phyloP scores from a whole-genome alignment of 2,888 invertebrate species.

The Bedellia somnulentella region DNA sequence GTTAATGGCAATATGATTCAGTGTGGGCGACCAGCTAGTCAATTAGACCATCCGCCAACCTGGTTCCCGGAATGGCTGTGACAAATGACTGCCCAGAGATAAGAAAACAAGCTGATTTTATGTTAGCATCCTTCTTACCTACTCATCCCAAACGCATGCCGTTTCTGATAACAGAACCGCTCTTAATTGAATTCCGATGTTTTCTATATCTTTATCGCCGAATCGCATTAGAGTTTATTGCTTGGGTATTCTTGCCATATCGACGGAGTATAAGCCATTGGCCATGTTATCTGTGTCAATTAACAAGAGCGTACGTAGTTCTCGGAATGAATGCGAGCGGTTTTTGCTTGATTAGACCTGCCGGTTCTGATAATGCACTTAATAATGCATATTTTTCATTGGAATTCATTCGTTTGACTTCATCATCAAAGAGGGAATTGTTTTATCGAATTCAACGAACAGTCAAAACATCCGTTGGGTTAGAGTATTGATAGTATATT shows the following conservation, averaged over 20 bases:
- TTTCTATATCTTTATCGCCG: slow-evolving; percentile 33
- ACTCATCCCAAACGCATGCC: slow-evolving; percentile 10
- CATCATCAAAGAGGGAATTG: no score
- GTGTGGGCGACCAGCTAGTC: slow-evolving; percentile 58
- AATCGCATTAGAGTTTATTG: slow-evolving; percentile 38
- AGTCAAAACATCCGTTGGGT: slow-evolving; percentile 26
- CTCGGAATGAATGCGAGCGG: background rate
- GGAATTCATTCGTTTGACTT: no score
- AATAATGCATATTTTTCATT: background rate
- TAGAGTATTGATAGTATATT: slow-evolving; percentile 34
- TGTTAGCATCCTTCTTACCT: slow-evolving; percentile 26
- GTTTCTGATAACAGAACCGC: slow-evolving; percentile 44
- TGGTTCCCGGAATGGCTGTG: slow-evolving; percentile 55
- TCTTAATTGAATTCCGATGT: slow-evolving; percentile 55
- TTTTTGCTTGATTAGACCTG: background rate
- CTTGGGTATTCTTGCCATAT: no score
- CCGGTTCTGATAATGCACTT: background rate
- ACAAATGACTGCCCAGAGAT: slow-evolving; percentile 45
- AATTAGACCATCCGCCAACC: slow-evolving; percentile 57
- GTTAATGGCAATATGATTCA: slow-evolving; percentile 47
- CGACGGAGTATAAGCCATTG: slow-evolving; percentile 22
- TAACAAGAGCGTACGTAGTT: slow-evolving; percentile 16
- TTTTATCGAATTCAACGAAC: background rate
- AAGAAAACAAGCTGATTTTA: slow-evolving; percentile 34
- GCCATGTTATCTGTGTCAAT: slow-evolving; percentile 23